Conservation (phyloP, 37 sponge, comb jelly and placozoan species). For the Amphimedon queenslandica region DNA sequence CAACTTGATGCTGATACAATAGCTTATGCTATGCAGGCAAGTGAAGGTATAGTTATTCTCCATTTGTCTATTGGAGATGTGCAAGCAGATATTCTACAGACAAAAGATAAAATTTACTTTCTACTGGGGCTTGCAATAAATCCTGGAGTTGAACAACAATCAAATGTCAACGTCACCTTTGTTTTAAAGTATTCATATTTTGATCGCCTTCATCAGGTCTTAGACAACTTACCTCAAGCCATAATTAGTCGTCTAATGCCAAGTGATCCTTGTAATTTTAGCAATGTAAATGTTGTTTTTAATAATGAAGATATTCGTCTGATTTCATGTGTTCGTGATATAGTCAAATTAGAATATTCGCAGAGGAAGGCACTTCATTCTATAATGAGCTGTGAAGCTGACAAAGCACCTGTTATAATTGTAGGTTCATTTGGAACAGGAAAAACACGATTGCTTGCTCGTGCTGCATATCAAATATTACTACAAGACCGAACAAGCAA, state of each 20-base stretch:
- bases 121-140: neutral
- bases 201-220: constrained; percentile 25
- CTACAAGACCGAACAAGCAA: neutral
- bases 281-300: neutral
- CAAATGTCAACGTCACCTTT: no score
- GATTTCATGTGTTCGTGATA: neutral
- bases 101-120: neutral
- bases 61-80: neutral
- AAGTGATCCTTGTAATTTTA: neutral
- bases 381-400: constrained; percentile 3
- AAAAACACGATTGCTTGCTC: constrained; percentile 50
- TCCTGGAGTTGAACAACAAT: no score
- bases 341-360: neutral
- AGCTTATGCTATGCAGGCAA: constrained; percentile 42
- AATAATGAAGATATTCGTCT: neutral
- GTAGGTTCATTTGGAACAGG: constrained; percentile 84
- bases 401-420: constrained; percentile 31
- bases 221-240: neutral
- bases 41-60: constrained; percentile 23
- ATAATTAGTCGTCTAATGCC: constrained; percentile 24
- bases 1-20: constrained; percentile 31
- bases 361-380: constrained; percentile 10
- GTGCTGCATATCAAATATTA: constrained; percentile 49
- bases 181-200: constrained; percentile 49
- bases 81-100: neutral